Base-by-base conservation (phyloP, 2,797 vertebrate genomes). In the Poecilia picta region DNA sequence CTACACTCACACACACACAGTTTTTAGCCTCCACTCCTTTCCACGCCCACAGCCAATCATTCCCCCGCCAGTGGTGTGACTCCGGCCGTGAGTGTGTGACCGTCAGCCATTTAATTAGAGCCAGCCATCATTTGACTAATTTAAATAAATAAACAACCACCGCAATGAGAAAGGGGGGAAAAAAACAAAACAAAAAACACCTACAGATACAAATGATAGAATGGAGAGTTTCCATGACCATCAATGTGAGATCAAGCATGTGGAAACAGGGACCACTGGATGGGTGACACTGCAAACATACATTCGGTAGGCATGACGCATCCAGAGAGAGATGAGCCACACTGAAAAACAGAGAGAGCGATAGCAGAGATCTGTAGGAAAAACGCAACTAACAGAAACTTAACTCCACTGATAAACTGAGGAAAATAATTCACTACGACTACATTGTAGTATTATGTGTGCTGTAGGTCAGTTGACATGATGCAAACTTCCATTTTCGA, bases 61-160 rank as follows among this genome's bases (percentile, higher is more conserved):
- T 95, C 94, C 93, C 20, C 88, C 92, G 92, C 93, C 93, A 94
- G 86, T 94, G 94, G 94, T 92, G 92, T 91, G 93, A 90, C 90
- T 94, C 93, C 89, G 91, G 88, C 92, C 80, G 83, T 84, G 90
- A 92, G 92, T 91, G 91, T 94, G 95, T 93, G 94, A 93, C 94
- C 93, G 92, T 93, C 92, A 94, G 91, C 92, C 93, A 94, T 95
- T 96, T 96, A 96, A 96, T 96, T 96, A 96, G 90, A 95, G 87
- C 92, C 93, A 94, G 91, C 88, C 93, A 91, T 92, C 93, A 94
- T 95, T 95, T 93, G 75, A 73, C 87, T 94, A 87, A 94, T 93
- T 93, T 95, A 93, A 92, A 95, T 94, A 94, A 94, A 94, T 92
- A 95, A 73, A 88, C 90, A 90, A 94, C 89, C 89, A 91, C 88